Base-by-base conservation (phyloP, 2,797 vertebrate species). In the Pygocentrus nattereri region DNA sequence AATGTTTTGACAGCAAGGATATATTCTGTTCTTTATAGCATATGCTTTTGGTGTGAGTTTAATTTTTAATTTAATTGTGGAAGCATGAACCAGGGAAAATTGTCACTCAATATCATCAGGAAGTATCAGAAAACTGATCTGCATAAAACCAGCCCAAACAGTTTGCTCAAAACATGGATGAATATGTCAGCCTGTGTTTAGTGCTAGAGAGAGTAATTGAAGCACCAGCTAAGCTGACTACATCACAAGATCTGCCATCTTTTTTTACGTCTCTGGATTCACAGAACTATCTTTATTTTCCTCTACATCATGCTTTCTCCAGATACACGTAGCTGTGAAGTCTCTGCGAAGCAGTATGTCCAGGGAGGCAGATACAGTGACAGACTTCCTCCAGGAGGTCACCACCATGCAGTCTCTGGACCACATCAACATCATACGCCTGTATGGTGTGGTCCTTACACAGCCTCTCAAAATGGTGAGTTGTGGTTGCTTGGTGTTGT, bases 391-490 rank as follows among this genome's bases (percentile, higher is more conserved):
- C 4, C 93, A 96, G 56, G 97, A 97, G 83, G 96, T 96, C 74
- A 96, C 95, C 0, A 88, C 90, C 82, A 97, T 98, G 96, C 96
- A 96, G 90, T 95, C 94, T 3, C 76, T 97, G 83, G 93, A 97
- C 69, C 97, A 98, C 86, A 93, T 94, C 16, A 95, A 97, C 67
- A 95, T 97, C 87, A 95, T 98, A 19, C 92, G 93, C 0, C 94
- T 97, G 1, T 95, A 97, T 0, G 97, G 96, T 0, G 96, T 97
- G 2, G 96, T 96, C 2, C 92, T 98, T 81, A 95, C 95, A 0
- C 95, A 95, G 86, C 96, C 96, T 1, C 93, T 97, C 65, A 97
- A 96, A 89, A 98, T 97, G 97, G 96, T 97, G 72, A 92, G 82
- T 30, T 72, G 38, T 71, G n/a, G 49, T 62, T 34, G 10, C n/a